Evolutionary conservation across 2,113 vertebrate species (phyloP).

Genomic region (Oreochromis niloticus): DNA sequence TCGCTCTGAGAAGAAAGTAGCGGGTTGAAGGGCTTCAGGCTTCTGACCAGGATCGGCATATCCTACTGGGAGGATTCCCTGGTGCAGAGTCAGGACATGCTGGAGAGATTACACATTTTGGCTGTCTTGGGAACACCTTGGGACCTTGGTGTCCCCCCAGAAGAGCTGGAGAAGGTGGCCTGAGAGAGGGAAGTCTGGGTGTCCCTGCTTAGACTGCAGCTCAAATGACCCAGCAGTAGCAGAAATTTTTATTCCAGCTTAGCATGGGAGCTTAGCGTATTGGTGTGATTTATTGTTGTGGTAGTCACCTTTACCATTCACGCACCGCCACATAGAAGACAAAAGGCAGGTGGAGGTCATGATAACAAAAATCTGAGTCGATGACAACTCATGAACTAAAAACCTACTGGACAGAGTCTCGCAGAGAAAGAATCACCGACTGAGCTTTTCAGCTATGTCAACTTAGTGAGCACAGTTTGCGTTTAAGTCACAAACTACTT

Average conservation of each 20-base stretch:
- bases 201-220: background rate
- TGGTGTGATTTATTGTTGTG: background rate
- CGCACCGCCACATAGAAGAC: background rate
- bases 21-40: background rate
- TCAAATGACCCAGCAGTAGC: background rate
- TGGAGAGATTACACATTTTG: background rate
- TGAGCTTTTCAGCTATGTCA: background rate
- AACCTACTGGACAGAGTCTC: background rate
- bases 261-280: background rate
- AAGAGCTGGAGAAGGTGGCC: background rate
- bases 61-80: background rate
- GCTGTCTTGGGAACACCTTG: background rate
- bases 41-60: background rate
- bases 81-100: background rate
- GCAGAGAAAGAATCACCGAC: background rate
- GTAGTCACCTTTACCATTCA: background rate
- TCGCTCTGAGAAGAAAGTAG: background rate
- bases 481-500: background rate
- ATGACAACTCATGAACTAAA: background rate
- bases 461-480: background rate
- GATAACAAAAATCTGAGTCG: background rate
- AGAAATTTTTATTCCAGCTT: background rate
- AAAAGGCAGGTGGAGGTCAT: background rate
- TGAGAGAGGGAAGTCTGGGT: background rate
- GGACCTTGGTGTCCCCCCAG: background rate